These are phyloP conservation scores for Bembecia ichneumoniformis DNA, from an alignment of 2,888 invertebrate species.

Conservation along the genomic window DNA sequence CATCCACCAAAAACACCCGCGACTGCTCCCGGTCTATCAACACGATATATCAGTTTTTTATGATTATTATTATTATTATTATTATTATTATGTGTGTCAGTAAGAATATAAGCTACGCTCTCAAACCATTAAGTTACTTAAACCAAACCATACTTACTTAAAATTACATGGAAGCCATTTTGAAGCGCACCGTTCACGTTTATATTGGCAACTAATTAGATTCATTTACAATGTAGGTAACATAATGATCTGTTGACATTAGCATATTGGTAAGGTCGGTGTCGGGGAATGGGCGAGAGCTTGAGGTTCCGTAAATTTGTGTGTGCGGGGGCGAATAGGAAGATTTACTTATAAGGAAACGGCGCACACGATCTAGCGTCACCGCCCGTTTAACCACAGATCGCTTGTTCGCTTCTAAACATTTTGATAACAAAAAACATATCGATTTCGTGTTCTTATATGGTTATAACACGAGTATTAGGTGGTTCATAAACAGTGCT, in stretches of 20 bases:
- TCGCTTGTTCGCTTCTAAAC: constrained; percentile 32
- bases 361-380: constrained; percentile 45
- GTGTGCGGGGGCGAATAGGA: constrained; percentile 65
- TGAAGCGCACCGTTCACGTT: not conserved
- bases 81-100: no score
- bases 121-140: no score
- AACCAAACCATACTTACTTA: no score
- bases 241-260: constrained; percentile 18
- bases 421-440: constrained; percentile 41
- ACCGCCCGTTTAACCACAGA: constrained; percentile 50
- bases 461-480: constrained; percentile 36
- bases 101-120: no score
- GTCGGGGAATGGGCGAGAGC: constrained; percentile 31
- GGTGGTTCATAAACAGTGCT: not conserved
- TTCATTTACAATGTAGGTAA: not conserved
- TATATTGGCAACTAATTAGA: constrained; percentile 1
- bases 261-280: constrained; percentile 38
- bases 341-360: constrained; percentile 57
- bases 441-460: constrained; percentile 49
- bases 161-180: no score
- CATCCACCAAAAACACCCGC: no score
- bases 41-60: no score
- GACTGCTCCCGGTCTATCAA: no score
- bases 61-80: no score
- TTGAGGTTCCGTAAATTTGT: constrained; percentile 38